Base-by-base conservation (phyloP, 2,797 vertebrate species). In the Austrolebias charrua region DNA sequence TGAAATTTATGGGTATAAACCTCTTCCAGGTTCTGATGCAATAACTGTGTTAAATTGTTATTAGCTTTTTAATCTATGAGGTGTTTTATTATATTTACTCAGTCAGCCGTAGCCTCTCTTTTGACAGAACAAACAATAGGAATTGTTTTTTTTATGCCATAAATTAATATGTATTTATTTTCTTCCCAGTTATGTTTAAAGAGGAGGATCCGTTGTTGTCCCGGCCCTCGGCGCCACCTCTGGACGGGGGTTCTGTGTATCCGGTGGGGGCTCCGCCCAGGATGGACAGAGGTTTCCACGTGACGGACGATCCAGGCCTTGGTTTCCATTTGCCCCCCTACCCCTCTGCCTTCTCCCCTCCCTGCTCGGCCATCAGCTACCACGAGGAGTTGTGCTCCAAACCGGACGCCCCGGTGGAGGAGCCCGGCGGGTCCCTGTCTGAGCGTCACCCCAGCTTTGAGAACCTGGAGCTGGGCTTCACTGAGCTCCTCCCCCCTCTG, bases 161-260 rank as follows among this genome's bases (percentile, higher is more conserved):
- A 43, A 24, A 42, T 24, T 35, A 16, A 18, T 1, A 42, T 18
- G 31, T 52, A 15, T 45, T 10, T 52, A 62, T 63, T 45, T 14
- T 69, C 13, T 54, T 33, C 42, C 31, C 70, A 96, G 95, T 94
- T 67, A 93, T 96, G 90, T 95, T 95, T 83, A 95, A 95, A 85
- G 95, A 95, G 76, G 94, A 96, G 62, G 94, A 92, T 80, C 88
- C 93, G 0, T 88, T 93, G 69, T 81, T 94, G 60, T 80, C 92
- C 44, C 91, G 89, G 10, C 91, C 92, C 46, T 82, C 89, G 4
- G 81, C 77, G 31, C 82, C 92, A 49, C 79, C 84, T 20, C 88
- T 84, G 84, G 92, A 87, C 44, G 90, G 57, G 9, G 90, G 62
- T 55, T 76, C 81, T 6, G 75, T 79, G 65, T 89, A 80, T 82